Evolutionary conservation across 1,140 invertebrate genomes (phyloP), one percentile per base, ranked within the genome.

Genomic region (Plectus sambesii): DNA sequence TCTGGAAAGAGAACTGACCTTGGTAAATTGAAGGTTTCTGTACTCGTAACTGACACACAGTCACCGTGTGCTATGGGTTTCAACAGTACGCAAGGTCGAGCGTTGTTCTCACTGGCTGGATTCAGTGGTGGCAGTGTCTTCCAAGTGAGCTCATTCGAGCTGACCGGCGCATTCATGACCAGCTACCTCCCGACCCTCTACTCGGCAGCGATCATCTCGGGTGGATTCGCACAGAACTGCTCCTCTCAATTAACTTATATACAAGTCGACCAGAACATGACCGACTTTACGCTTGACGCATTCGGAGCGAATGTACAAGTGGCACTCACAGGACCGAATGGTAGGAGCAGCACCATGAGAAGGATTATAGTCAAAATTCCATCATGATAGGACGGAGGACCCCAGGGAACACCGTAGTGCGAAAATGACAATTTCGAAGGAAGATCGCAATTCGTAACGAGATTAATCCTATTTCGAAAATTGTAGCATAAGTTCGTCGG

Each of bases 281-380:
- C 41, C 26, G 53, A 54, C 29, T 55, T 55, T 27, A 56, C 53
- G 6, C 42, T 55, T 25, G 49, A 55, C 35, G n/a, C n/a, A n/a
- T n/a, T n/a, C n/a, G n/a, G n/a, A n/a, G n/a, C n/a, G n/a, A n/a
- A n/a, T n/a, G n/a, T n/a, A n/a, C n/a, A n/a, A n/a, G n/a, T n/a
- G n/a, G n/a, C n/a, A n/a, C n/a, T n/a, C n/a, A n/a, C n/a, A n/a
- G n/a, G n/a, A n/a, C n/a, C n/a, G n/a, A n/a, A n/a, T n/a, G n/a
- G n/a, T n/a, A n/a, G n/a, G n/a, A n/a, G n/a, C n/a, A n/a, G n/a
- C n/a, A n/a, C n/a, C n/a, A n/a, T n/a, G n/a, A n/a, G n/a, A n/a
- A n/a, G n/a, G n/a, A n/a, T n/a, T n/a, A n/a, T n/a, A n/a, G n/a
- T n/a, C n/a, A n/a, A n/a, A n/a, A n/a, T n/a, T n/a, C n/a, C n/a